phyloP scores from a whole-genome alignment of 2,797 vertebrate species.

The Sebastes kiyomatsui region DNA sequence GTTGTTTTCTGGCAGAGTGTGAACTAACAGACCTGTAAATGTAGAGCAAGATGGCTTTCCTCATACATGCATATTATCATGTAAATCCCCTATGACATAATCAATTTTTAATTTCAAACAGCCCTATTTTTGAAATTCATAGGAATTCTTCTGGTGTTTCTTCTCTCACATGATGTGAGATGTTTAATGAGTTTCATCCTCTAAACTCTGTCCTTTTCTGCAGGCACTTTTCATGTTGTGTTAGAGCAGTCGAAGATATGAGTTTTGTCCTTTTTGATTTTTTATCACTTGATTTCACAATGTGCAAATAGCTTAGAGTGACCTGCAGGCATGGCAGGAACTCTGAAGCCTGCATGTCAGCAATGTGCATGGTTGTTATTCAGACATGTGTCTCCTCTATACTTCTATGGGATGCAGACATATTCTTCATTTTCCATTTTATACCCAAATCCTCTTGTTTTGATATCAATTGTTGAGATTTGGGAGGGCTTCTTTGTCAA shows the following conservation, averaged over 20 bases:
- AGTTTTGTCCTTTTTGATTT: constrained; percentile 49
- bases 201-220: constrained; percentile 41
- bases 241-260: constrained; percentile 28
- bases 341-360: constrained; percentile 41
- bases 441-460: neutral
- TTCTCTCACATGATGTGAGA: constrained; percentile 24
- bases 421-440: neutral
- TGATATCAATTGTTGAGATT: neutral
- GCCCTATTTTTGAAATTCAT: constrained; percentile 50
- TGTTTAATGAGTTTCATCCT: constrained; percentile 64
- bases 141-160: constrained; percentile 14
- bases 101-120: constrained; percentile 63
- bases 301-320: constrained; percentile 42
- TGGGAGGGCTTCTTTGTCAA: neutral
- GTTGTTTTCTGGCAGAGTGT: constrained; percentile 20
- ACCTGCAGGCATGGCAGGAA: constrained; percentile 58
- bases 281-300: constrained; percentile 61
- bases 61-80: constrained; percentile 52
- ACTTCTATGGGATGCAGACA: neutral
- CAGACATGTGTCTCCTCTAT: constrained; percentile 11
- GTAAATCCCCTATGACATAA: constrained; percentile 52
- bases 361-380: constrained; percentile 35
- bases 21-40: constrained; percentile 47
- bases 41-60: constrained; percentile 33
- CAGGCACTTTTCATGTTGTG: constrained; percentile 49